Conservation (phyloP, 2,888 invertebrate species). For the Hypomecis punctinalis region DNA sequence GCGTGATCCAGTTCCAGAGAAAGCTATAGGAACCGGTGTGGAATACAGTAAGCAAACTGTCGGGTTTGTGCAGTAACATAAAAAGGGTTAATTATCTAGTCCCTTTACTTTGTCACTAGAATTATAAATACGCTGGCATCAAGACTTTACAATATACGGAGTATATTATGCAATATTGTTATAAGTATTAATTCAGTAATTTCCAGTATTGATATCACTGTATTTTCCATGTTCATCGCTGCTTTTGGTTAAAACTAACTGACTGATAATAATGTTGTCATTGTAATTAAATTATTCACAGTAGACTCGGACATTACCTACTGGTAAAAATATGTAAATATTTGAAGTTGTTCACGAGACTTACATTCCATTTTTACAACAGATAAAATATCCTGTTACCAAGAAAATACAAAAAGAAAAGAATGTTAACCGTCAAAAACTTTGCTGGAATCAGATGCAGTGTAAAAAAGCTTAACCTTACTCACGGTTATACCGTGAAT, state of each 20-base stretch:
- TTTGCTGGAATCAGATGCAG: background rate
- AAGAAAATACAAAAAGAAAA: too few species aligned
- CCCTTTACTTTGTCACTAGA: background rate
- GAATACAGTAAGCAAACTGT: constrained; percentile 43
- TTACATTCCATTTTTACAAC: too few species aligned
- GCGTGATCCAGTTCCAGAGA: constrained; percentile 71
- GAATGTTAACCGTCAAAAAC: too few species aligned
- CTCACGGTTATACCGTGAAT: background rate
- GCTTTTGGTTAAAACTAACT: too few species aligned
- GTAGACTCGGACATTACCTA: too few species aligned
- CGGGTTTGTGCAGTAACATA: constrained; percentile 3
- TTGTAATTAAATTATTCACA: too few species aligned
- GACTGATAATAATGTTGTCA: too few species aligned
- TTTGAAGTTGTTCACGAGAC: too few species aligned
- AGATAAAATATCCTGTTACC: too few species aligned
- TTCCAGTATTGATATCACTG: background rate
- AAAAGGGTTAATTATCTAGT: background rate
- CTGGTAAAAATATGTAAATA: too few species aligned
- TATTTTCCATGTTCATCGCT: background rate
- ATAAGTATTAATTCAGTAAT: background rate
- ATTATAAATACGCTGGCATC: too few species aligned
- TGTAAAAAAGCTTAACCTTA: background rate
- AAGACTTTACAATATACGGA: too few species aligned
- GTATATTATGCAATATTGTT: background rate
- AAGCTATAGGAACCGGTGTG: constrained; percentile 59